phyloP scores from a whole-genome alignment of 1,140 invertebrate species.

The Radopholus similis region DNA sequence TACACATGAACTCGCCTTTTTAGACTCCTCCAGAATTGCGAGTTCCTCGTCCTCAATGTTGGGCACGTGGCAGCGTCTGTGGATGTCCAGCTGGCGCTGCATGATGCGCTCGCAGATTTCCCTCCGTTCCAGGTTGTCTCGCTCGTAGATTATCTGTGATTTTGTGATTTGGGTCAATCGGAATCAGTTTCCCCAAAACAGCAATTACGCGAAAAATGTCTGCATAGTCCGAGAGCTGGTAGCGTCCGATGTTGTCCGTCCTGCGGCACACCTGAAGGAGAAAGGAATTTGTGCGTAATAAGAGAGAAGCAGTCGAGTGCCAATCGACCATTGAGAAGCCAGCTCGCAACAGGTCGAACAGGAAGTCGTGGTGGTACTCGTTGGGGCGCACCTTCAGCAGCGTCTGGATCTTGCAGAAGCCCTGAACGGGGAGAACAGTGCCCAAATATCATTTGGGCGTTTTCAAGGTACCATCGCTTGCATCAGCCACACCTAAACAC shows the following conservation, averaged over 20 bases:
- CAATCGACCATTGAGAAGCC: constrained; percentile 48
- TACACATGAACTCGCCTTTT: background rate
- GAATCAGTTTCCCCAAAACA: constrained; percentile 14
- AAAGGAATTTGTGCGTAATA: background rate
- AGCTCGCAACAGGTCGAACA: constrained; percentile 45
- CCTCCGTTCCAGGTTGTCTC: constrained; percentile 30
- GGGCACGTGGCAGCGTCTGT: constrained; percentile 54
- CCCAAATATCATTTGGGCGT: no score
- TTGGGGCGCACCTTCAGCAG: constrained; percentile 6
- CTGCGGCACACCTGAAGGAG: constrained; percentile 43
- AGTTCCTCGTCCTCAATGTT: constrained; percentile 17
- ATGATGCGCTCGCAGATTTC: constrained; percentile 48
- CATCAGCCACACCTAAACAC: no score
- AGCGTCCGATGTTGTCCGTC: constrained; percentile 50
- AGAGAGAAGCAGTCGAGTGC: background rate
- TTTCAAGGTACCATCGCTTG: constrained; percentile 29
- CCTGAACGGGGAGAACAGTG: no score
- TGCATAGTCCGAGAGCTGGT: constrained; percentile 40
- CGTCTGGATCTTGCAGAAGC: constrained; percentile 53
- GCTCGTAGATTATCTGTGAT: constrained; percentile 34
- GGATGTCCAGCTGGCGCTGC: constrained; percentile 44
- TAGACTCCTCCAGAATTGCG: constrained; percentile 13
- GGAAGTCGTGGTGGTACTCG: constrained; percentile 45
- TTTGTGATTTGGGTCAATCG: background rate
- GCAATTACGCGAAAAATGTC: constrained; percentile 45